Base-by-base conservation (phyloP, 2,797 vertebrate genomes). In the Fundulus diaphanus region DNA sequence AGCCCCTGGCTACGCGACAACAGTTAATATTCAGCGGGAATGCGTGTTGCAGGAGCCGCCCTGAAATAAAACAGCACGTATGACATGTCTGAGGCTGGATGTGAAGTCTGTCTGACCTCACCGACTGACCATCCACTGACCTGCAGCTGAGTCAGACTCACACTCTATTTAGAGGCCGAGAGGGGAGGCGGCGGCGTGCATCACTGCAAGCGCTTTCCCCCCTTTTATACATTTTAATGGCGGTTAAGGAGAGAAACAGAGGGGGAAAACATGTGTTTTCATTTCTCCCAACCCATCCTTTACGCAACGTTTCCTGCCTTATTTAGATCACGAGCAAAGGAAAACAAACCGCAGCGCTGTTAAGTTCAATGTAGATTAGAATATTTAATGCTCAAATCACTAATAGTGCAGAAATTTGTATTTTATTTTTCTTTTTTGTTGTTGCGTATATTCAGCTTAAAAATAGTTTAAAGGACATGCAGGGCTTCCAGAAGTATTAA, bases 61-160 rank as follows among this genome's bases (percentile, higher is more conserved):
- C 83, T 74, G 78, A 92, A 92, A 93, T 90, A 90, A 92, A 92
- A 87, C 82, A 82, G 88, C 82, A 69, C 13, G 42, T 69, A 81
- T 69, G 80, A 89, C 85, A 87, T 82, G 68, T 76, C 84, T 68
- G 79, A 87, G 77, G 79, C 83, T 35, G 77, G 75, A 86, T 74
- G 77, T 49, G 82, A 87, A 86, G 83, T 85, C 88, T 70, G 78
- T 87, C 88, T 89, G 92, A 94, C 85, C 88, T 94, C 93, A 94
- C 74, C 18, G 87, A 89, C 92, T 89, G 92, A 81, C 88, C 90
- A 92, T 83, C 82, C 83, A 6, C 84, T 84, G 86, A 89, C 85
- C 89, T 61, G 78, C 24, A 65, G 79, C 89, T 89, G 87, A 90
- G 68, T 93, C 88, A 89, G 63, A 85, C 77, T 78, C 68, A 31